Percentiles rank a stretch among this genome's conserved stretches.
phyloP scores from a whole-genome alignment of 2,797 vertebrate genomes.

The Poeciliopsis paucimaculata region DNA sequence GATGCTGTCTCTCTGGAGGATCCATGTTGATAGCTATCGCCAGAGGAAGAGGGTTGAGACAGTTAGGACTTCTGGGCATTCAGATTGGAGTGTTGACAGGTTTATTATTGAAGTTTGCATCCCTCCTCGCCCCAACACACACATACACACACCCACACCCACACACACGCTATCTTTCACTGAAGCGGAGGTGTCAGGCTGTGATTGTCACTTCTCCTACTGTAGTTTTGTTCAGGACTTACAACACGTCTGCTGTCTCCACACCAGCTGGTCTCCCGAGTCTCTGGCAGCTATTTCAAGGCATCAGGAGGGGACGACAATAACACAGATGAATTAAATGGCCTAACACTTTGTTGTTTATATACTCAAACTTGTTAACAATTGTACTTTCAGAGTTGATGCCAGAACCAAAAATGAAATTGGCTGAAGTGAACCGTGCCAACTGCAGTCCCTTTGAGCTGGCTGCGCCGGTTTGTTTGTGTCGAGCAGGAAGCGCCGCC shows the following conservation, averaged over 20 bases:
- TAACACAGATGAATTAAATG: conserved; percentile 37
- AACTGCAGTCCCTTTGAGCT: conserved; percentile 56
- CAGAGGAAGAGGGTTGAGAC: conserved; percentile 60
- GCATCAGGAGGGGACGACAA: conserved; percentile 24
- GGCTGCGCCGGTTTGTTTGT: conserved; percentile 64
- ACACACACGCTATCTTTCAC: conserved; percentile 20
- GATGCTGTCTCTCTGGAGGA: conserved; percentile 67
- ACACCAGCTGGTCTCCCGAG: conserved; percentile 50
- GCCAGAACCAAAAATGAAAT: conserved; percentile 37
- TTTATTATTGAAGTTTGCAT: conserved; percentile 74
- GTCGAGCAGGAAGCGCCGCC: conserved; percentile 62
- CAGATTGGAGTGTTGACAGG: conserved; percentile 74
- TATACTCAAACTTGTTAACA: conserved; percentile 22
- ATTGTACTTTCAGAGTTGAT: conserved; percentile 29
- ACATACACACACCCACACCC: background rate
- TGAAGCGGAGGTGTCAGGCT: conserved; percentile 47
- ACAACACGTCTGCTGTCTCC: conserved; percentile 47
- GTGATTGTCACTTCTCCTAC: conserved; percentile 48
- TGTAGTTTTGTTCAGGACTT: conserved; percentile 50
- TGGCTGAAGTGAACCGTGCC: conserved; percentile 44
- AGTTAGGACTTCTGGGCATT: conserved; percentile 70
- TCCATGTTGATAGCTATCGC: conserved; percentile 64
- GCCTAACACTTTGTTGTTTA: conserved; percentile 32
- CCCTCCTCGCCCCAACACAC: background rate
- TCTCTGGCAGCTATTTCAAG: conserved; percentile 34